These are phyloP conservation scores for Myripristis jacobus DNA, from an alignment of 2,797 vertebrate species.

Conservation along the genomic window DNA sequence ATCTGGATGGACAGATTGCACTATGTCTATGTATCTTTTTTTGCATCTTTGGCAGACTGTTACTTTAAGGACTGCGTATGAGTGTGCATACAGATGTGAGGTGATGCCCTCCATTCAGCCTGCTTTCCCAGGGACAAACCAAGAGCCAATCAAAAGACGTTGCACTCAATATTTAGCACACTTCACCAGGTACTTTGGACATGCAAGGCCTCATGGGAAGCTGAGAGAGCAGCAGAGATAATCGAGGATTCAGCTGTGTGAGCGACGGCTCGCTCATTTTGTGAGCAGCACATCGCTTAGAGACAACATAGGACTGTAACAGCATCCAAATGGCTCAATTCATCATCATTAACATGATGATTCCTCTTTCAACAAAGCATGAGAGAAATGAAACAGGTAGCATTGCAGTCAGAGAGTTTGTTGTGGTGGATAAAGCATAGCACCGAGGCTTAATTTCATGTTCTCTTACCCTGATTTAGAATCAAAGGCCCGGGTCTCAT, in stretches of 20 bases:
- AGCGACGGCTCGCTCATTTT: constrained; percentile 52
- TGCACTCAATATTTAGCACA: constrained; percentile 21
- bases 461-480: constrained; percentile 91
- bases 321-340: constrained; percentile 72
- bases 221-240: constrained; percentile 44
- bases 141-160: constrained; percentile 34
- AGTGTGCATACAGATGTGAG: background rate
- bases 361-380: constrained; percentile 48
- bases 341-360: constrained; percentile 71
- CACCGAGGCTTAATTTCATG: constrained; percentile 10
- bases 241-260: constrained; percentile 72
- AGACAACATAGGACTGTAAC: constrained; percentile 56
- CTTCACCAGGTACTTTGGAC: constrained; percentile 32
- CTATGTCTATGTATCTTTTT: too few relatives aligned
- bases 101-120: background rate
- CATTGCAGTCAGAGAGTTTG: constrained; percentile 42
- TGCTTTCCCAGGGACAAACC: constrained; percentile 3
- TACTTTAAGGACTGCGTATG: background rate
- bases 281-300: constrained; percentile 52
- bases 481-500: constrained; percentile 96
- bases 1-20: too few relatives aligned
- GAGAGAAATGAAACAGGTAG: constrained; percentile 67
- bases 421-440: constrained; percentile 40
- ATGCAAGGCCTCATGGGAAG: constrained; percentile 50
- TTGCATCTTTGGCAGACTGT: too few relatives aligned